Evolutionary conservation across 1,140 invertebrate genomes (phyloP).

Genomic region (Eumeta japonica): DNA sequence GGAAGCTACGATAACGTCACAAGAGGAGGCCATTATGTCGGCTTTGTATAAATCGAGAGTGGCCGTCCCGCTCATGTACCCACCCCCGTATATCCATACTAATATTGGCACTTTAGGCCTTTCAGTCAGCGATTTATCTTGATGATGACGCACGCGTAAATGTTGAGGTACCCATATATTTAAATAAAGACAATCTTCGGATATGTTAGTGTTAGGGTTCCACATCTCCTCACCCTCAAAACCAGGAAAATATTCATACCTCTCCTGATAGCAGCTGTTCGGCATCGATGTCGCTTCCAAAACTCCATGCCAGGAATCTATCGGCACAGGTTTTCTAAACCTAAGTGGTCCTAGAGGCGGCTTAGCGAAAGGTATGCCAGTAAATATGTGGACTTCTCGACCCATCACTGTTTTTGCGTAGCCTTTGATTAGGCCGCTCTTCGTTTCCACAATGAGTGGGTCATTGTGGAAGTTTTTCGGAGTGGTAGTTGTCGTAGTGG

Average conservation of each 20-base stretch:
- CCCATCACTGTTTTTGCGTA: slow-evolving; percentile 73
- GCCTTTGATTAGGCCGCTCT: slow-evolving; percentile 75
- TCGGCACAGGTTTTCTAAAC: slow-evolving; percentile 82
- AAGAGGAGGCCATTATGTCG: slow-evolving; percentile 77
- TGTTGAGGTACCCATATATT: slow-evolving; percentile 89
- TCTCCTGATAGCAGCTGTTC: slow-evolving; percentile 83
- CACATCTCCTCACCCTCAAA: slow-evolving; percentile 93
- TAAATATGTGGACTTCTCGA: slow-evolving; percentile 83
- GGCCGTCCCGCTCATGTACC: slow-evolving; percentile 87
- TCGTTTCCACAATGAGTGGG: slow-evolving; percentile 76
- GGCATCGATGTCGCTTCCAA: slow-evolving; percentile 75
- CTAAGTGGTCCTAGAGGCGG: slow-evolving; percentile 84
- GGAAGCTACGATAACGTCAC: slow-evolving; percentile 82
- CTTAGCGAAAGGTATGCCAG: slow-evolving; percentile 94
- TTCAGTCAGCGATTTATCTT: slow-evolving; percentile 55
- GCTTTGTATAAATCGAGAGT: slow-evolving; percentile 89
- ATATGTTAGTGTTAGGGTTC: slow-evolving; percentile 90
- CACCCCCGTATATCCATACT: slow-evolving; percentile 92
- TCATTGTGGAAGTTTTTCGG: slow-evolving; percentile 65
- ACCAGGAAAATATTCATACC: slow-evolving; percentile 84
- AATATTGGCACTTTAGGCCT: slow-evolving; percentile 72
- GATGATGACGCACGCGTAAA: slow-evolving; percentile 67
- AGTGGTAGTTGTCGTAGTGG: slow-evolving; percentile 50
- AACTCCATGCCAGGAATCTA: slow-evolving; percentile 83
- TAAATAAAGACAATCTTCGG: slow-evolving; percentile 91